Base-by-base conservation (phyloP, 2,797 vertebrate species). In the Falco rusticolus region DNA sequence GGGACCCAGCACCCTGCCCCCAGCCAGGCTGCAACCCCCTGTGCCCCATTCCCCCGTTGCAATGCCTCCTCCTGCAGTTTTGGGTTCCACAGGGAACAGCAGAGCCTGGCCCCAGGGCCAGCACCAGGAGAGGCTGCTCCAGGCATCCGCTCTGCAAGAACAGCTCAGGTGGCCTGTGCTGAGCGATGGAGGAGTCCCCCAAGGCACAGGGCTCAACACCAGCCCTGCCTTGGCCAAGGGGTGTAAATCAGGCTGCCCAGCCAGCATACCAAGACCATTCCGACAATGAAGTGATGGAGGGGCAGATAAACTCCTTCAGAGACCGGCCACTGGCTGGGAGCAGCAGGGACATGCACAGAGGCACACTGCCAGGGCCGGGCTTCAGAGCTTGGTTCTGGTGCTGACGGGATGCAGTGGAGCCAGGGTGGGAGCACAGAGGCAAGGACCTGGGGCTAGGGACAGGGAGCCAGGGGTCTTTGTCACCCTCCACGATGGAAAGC, bases 31-130 rank as follows among this genome's bases (percentile, higher is more conserved):
- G 61, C 11, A 22, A 16, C 41, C 64, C 31, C 6, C 0, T 0
- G 13, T 45, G 29, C 24, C 64, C 63, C 13, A 1, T 19, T 75
- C 19, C 45, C 9, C 11, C 2, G 0, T 25, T 22, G 57, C 0
- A 0, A 20, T 7, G 28, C 15, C 50, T n/a, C 6, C 47, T 71
- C 25, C 31, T 20, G 29, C 0, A 1, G 12, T 21, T 66, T 48
- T 39, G 45, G 74, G 29, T 29, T 84, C 47, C 37, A 20, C 1
- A 1, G 1, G 3, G 37, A 43, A 22, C 6, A 22, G 26, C 2
- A 1, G 24, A 70, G 51, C 19, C 37, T 28, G 53, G 25, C 14
- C 57, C 63, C 14, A 10, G 51, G 33, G 25, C 18, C 65, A 66
- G 31, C 43, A 24, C 21, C 43, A 28, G 59, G 14, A 56, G n/a